Evolutionary conservation across 2,888 invertebrate genomes (phyloP).

Genomic region (Pseudoips prasinana): DNA sequence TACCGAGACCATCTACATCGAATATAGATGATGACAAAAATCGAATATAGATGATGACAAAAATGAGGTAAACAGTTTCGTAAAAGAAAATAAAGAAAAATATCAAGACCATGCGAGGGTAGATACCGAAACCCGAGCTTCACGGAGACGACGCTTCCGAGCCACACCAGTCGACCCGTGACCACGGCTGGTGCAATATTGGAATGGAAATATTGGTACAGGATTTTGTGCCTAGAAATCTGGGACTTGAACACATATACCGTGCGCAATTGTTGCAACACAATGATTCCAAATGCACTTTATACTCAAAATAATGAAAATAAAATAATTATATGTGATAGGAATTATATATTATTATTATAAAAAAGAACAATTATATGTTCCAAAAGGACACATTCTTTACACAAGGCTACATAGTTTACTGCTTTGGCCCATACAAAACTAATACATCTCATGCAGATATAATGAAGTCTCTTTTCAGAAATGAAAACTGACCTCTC

Average conservation of each 20-base stretch:
- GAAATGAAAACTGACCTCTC: conserved; percentile 5
- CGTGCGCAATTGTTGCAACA: conserved; percentile 5
- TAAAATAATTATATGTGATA: conserved; percentile 7
- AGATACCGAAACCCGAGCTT: no score
- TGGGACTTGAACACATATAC: neutral
- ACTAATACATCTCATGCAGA: conserved; percentile 18
- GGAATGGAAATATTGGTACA: conserved; percentile 2
- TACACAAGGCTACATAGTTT: conserved; percentile 13
- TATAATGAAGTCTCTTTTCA: conserved; percentile 13
- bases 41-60: no score
- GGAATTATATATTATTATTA: conserved; percentile 5
- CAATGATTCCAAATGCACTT: conserved; percentile 8
- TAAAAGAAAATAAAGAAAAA: no score
- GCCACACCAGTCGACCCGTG: no score
- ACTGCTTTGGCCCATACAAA: conserved; percentile 13
- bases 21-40: no score
- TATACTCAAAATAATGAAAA: conserved; percentile 6
- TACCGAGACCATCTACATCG: no score
- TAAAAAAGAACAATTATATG: conserved; percentile 5
- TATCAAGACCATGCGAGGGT: no score
- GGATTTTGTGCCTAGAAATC: conserved; percentile 4
- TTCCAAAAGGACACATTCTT: conserved; percentile 2
- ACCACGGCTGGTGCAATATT: no score
- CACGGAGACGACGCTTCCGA: no score
- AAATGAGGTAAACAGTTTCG: no score